These are phyloP conservation scores for Digitonthophagus gazella DNA, from an alignment of 2,888 invertebrate genomes.

Conservation along the genomic window DNA sequence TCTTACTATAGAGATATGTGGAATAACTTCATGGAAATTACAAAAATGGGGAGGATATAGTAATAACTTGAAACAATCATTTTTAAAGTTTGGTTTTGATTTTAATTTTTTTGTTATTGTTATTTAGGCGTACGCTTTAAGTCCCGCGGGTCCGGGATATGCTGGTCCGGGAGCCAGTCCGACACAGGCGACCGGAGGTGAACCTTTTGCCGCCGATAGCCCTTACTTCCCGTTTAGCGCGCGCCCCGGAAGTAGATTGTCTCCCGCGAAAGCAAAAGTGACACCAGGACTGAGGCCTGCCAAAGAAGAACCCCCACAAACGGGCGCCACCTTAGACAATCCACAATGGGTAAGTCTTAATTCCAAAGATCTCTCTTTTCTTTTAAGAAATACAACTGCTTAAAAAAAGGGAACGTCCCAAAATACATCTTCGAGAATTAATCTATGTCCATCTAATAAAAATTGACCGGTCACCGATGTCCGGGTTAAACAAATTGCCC, in stretches of 20 bases:
- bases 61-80: background rate
- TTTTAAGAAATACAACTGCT: too few species aligned
- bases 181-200: conserved; percentile 54
- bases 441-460: background rate
- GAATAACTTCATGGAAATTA: too few species aligned
- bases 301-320: conserved; percentile 44
- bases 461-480: conserved; percentile 14
- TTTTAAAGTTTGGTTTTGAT: background rate
- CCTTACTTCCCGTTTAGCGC: conserved; percentile 66
- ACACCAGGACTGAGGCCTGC: conserved; percentile 42
- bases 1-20: too few species aligned
- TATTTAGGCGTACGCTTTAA: conserved; percentile 51
- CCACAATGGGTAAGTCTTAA: conserved; percentile 46
- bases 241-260: conserved; percentile 51
- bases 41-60: too few species aligned
- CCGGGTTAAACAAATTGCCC: conserved; percentile 13
- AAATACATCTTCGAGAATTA: background rate
- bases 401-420: background rate
- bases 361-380: background rate
- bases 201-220: conserved; percentile 61
- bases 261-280: conserved; percentile 50
- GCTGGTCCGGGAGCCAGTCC: conserved; percentile 50
- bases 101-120: conserved; percentile 29
- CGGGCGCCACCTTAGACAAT: conserved; percentile 45
- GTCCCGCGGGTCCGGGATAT: conserved; percentile 51